Conservation (phyloP, 2,888 invertebrate genomes). For the Limnephilus lunatus region DNA sequence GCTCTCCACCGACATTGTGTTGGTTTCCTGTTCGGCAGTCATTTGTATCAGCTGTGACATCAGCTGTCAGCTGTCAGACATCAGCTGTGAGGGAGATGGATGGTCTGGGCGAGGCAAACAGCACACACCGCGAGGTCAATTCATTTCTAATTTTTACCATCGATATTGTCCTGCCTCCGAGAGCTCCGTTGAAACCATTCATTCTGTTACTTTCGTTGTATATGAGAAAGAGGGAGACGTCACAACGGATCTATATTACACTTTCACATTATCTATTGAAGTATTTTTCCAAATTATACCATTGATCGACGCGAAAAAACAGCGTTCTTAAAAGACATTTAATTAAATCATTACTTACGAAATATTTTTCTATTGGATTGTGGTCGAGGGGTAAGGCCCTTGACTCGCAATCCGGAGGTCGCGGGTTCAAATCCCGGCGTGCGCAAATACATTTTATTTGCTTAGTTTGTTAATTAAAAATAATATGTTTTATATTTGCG, state of each 20-base stretch:
- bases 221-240: not conserved
- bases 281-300: too few relatives aligned
- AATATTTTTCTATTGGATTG: too few relatives aligned
- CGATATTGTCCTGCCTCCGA: not conserved
- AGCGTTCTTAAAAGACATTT: not conserved
- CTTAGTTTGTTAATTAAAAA: too few relatives aligned
- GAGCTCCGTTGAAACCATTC: not conserved
- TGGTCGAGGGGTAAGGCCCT: too few relatives aligned
- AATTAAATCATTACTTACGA: too few relatives aligned
- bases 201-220: not conserved
- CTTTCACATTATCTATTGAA: not conserved
- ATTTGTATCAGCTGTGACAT: constrained; percentile 28
- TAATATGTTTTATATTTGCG: too few relatives aligned
- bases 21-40: constrained; percentile 26
- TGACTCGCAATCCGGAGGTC: too few relatives aligned
- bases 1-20: constrained; percentile 27
- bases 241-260: not conserved
- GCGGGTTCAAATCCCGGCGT: too few relatives aligned
- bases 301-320: not conserved
- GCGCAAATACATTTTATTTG: too few relatives aligned
- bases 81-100: constrained; percentile 29
- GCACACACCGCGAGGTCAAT: constrained; percentile 25
- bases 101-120: constrained; percentile 5
- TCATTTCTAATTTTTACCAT: constrained; percentile 18
- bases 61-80: not conserved